These are phyloP conservation scores for Saiga tatarica DNA, from an alignment of 2,113 vertebrate species.

Conservation along the genomic window DNA sequence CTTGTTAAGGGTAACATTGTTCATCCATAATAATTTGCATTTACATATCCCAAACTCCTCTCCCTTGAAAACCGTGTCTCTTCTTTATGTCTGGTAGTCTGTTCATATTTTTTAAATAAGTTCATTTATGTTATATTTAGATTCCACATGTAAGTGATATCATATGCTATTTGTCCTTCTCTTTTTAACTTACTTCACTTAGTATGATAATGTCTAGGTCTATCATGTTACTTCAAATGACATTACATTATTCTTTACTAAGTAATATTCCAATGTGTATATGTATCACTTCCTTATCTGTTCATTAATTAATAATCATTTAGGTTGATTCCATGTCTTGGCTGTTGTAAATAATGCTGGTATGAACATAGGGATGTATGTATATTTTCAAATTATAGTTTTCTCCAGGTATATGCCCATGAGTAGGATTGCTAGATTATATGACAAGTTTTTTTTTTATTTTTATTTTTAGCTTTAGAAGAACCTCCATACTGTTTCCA, in stretches of 20 bases:
- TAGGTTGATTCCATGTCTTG: not conserved
- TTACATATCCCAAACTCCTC: not conserved
- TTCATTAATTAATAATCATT: not conserved
- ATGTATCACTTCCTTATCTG: not conserved
- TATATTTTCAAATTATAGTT: not conserved
- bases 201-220: not conserved
- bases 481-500: not conserved
- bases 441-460: not conserved
- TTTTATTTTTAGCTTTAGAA: not conserved
- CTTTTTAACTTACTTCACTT: not conserved
- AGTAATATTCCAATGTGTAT: not conserved
- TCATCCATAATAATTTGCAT: not conserved
- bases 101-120: not conserved
- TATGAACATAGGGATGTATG: not conserved
- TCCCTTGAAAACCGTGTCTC: not conserved
- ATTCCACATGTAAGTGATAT: not conserved
- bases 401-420: not conserved
- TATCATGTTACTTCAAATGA: not conserved
- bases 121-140: not conserved
- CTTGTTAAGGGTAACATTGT: not conserved
- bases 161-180: not conserved
- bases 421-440: not conserved
- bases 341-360: not conserved
- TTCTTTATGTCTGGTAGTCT: not conserved
- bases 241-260: not conserved